Evolutionary conservation across 2,888 invertebrate genomes (phyloP).

Genomic region (Yponomeuta plumbellus): DNA sequence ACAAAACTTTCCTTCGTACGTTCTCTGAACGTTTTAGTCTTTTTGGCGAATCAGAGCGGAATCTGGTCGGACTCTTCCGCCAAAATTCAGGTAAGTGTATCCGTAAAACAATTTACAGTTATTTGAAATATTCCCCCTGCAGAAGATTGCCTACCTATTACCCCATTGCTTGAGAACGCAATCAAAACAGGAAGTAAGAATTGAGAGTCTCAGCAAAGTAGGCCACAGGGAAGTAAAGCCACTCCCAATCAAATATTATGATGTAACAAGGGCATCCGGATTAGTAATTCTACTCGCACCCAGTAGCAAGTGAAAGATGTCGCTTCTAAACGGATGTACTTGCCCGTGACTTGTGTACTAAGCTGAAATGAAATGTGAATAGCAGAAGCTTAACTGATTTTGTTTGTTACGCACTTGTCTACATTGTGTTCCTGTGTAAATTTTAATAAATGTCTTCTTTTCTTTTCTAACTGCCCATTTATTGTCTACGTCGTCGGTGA

Average conservation of each 20-base stretch:
- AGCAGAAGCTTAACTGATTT: background rate
- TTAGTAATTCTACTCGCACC: constrained; percentile 28
- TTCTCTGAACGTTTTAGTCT: too few relatives aligned
- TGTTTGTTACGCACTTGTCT: too few relatives aligned
- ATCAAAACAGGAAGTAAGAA: background rate
- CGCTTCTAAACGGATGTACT: constrained; percentile 58
- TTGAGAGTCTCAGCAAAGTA: background rate
- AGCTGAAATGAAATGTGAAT: constrained; percentile 4
- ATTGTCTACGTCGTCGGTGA: too few relatives aligned
- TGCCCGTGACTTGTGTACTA: constrained; percentile 34
- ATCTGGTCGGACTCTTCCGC: too few relatives aligned
- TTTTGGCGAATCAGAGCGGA: too few relatives aligned
- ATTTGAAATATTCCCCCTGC: background rate
- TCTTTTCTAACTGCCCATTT: too few relatives aligned
- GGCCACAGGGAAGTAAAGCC: background rate
- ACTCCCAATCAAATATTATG: constrained; percentile 1
- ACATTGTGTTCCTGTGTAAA: too few relatives aligned
- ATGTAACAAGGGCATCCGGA: background rate
- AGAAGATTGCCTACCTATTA: too few relatives aligned
- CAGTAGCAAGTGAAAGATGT: constrained; percentile 63
- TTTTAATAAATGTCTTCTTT: too few relatives aligned
- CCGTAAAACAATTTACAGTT: too few relatives aligned
- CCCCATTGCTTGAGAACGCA: background rate
- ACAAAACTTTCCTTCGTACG: too few relatives aligned
- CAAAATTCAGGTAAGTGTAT: too few relatives aligned